Evolutionary conservation across 2,797 vertebrate species (phyloP), one percentile per base, ranked within the genome.

Genomic region (Mus spretus): DNA sequence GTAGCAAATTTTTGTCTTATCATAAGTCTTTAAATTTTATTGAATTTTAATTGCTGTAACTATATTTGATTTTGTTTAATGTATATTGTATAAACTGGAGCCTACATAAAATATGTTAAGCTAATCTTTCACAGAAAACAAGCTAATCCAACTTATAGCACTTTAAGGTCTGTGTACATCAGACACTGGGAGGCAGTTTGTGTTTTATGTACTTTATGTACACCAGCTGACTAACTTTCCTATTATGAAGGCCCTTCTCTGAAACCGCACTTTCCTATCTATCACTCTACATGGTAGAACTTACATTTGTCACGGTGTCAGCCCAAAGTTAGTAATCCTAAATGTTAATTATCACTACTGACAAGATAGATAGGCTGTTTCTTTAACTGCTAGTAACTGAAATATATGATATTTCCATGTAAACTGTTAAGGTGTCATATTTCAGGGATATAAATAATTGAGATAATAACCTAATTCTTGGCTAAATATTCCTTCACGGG

Each of bases 401-500:
- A 91, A 92, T 91, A 50, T 37, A 70, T 47, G 8, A 17, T 92
- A 89, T 84, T 90, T 94, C 26, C 65, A 90, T 44, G 6, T 47
- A 94, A 94, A 94, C 47, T 74, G 3, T 63, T 85, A 93, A 70
- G 37, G 40, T 70, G 7, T 82, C 28, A 96, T 65, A 91, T 74
- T 72, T 34, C 47, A 96, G 1, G 13, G 7, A 31, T 74, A 89
- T 92, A 82, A 92, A 57, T 74, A 93, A 95, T 4, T 44, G 97
- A 96, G 93, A 88, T 57, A 93, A 87, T 96, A 82, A 97, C 97
- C 96, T 63, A 90, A 65, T n/a, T 78, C 80, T 55, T 77, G 44
- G 47, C 81, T 53, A 87, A 93, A 88, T 37, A 88, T 6, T 93
- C 80, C 84, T 78, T 50, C 81, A 34, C 4, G 34, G 6, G 91